These are phyloP conservation scores for Nasonia oneida DNA, from an alignment of 2,888 invertebrate genomes.

Conservation along the genomic window DNA sequence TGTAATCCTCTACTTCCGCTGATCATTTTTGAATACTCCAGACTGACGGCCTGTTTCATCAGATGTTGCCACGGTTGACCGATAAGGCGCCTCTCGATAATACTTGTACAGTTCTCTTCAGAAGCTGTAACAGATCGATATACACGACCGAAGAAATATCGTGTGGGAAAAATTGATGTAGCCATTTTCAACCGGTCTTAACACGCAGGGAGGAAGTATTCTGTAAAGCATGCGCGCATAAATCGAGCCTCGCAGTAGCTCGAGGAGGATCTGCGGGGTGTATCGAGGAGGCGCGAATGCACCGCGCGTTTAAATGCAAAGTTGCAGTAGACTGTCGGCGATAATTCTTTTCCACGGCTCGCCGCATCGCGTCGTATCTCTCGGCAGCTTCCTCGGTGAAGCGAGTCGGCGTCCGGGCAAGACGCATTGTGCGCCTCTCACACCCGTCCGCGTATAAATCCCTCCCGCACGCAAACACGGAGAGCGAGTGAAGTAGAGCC, in stretches of 20 bases:
- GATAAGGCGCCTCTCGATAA: too few relatives aligned
- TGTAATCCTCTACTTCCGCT: not conserved
- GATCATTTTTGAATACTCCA: constrained; percentile 10
- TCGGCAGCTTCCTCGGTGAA: not conserved
- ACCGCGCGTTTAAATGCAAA: constrained; percentile 35
- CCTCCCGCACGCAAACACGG: not conserved
- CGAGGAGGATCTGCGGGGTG: not conserved
- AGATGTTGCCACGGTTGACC: not conserved
- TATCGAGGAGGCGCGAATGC: not conserved
- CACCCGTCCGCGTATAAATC: constrained; percentile 35
- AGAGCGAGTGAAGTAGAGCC: not conserved
- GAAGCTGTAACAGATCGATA: not conserved
- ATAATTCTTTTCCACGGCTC: constrained; percentile 40
- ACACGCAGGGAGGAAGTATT: not conserved
- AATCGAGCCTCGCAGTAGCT: not conserved
- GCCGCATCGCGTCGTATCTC: not conserved
- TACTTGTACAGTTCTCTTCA: not conserved
- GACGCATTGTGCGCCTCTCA: constrained; percentile 19
- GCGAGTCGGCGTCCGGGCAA: constrained; percentile 15
- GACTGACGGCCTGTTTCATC: not conserved
- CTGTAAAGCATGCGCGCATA: not conserved
- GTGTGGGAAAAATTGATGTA: not conserved
- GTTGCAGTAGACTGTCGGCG: not conserved
- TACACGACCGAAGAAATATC: too few relatives aligned
- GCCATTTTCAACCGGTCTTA: not conserved